phyloP scores from a whole-genome alignment of 92 coral and sea anemone species.

The Siderastrea radians region DNA sequence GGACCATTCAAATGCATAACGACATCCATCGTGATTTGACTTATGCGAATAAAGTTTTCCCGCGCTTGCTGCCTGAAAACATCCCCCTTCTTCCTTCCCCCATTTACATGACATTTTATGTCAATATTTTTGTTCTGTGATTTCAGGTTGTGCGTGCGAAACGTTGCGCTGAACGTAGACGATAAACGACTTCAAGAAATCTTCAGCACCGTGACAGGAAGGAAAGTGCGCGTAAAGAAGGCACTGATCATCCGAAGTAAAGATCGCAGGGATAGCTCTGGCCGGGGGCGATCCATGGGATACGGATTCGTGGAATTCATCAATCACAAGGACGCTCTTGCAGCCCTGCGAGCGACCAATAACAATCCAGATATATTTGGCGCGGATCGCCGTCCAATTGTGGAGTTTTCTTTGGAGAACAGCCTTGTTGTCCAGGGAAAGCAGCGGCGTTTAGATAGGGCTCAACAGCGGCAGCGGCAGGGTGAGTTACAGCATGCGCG shows the following conservation, averaged over 20 bases:
- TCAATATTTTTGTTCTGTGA: neutral
- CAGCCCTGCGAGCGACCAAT: slow-evolving; percentile 87
- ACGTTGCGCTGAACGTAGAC: slow-evolving; percentile 83
- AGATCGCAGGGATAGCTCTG: slow-evolving; percentile 88
- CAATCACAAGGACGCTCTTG: slow-evolving; percentile 88
- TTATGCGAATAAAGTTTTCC: neutral
- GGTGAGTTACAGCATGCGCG: slow-evolving; percentile 29
- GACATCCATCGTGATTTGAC: too few relatives aligned
- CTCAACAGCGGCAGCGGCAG: slow-evolving; percentile 56
- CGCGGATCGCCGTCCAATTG: slow-evolving; percentile 94
- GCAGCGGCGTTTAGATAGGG: slow-evolving; percentile 76
- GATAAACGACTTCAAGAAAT: slow-evolving; percentile 77
- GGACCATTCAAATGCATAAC: too few relatives aligned
- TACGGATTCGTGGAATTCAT: slow-evolving; percentile 92
- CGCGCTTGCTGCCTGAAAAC: neutral
- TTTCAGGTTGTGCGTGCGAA: slow-evolving; percentile 91
- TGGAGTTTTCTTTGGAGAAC: slow-evolving; percentile 94
- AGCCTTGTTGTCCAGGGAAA: slow-evolving; percentile 87
- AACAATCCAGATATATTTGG: slow-evolving; percentile 93
- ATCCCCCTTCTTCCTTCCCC: too few relatives aligned
- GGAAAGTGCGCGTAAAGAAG: slow-evolving; percentile 63
- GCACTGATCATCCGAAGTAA: slow-evolving; percentile 89
- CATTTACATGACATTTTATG: too few relatives aligned
- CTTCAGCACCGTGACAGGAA: slow-evolving; percentile 70
- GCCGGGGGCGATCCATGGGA: slow-evolving; percentile 89